Conservation (phyloP, 1,140 invertebrate genomes). For the Nymphalis io region DNA sequence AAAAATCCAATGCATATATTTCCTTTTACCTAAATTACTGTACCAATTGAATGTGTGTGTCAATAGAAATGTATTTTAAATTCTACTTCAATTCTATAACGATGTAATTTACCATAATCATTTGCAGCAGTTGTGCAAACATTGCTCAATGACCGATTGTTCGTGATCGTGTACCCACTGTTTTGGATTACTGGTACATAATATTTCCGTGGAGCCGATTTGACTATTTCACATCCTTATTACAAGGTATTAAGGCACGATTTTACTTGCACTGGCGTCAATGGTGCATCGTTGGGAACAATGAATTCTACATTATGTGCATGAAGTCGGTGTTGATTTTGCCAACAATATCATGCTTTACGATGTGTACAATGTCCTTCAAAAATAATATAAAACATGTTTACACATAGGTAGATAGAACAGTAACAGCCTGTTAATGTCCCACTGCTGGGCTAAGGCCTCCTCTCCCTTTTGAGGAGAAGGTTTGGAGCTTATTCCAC, state of each 20-base stretch:
- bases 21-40: no score
- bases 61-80: background rate
- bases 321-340: conserved; percentile 5
- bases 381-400: conserved; percentile 5
- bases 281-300: conserved; percentile 2
- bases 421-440: no score
- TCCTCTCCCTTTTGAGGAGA: no score
- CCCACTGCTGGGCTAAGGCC: no score
- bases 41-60: background rate
- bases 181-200: conserved; percentile 3
- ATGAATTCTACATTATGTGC: background rate
- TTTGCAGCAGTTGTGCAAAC: conserved; percentile 37
- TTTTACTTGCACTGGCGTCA: background rate
- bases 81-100: conserved; percentile 3
- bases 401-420: conserved; percentile 2
- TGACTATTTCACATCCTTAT: background rate
- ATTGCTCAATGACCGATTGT: conserved; percentile 36
- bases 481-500: no score
- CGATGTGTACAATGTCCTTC: background rate
- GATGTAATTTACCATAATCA: conserved; percentile 14
- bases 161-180: conserved; percentile 24
- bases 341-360: conserved; percentile 2
- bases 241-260: background rate
- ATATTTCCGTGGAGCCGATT: conserved; percentile 7
- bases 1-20: no score